These are phyloP conservation scores for Stenichneumon culpator DNA, from an alignment of 2,888 invertebrate genomes.

Conservation along the genomic window DNA sequence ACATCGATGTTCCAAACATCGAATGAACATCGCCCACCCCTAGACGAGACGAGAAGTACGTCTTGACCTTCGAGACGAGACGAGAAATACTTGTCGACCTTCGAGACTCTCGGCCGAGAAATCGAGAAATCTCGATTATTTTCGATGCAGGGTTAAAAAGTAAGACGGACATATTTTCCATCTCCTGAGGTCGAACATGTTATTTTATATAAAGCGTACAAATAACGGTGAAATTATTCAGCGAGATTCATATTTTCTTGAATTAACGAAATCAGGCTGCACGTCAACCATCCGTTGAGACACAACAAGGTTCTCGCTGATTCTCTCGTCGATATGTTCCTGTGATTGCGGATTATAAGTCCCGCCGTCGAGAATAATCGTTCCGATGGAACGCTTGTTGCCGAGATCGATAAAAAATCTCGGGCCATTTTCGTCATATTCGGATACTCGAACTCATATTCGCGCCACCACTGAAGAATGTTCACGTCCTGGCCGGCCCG, in stretches of 20 bases:
- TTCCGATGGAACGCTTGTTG: slow-evolving; percentile 30
- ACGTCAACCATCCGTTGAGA: slow-evolving; percentile 35
- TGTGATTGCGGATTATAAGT: slow-evolving; percentile 39
- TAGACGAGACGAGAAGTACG: slow-evolving; percentile 12
- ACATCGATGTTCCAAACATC: too few species aligned
- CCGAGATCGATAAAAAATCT: slow-evolving; percentile 31
- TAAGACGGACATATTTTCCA: not conserved
- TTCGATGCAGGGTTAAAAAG: not conserved
- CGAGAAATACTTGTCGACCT: not conserved
- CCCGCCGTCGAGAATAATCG: slow-evolving; percentile 43
- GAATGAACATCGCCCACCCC: too few species aligned
- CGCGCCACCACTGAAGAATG: slow-evolving; percentile 34
- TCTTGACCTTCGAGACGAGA: not conserved
- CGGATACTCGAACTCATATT: slow-evolving; percentile 27
- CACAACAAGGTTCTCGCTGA: slow-evolving; percentile 21
- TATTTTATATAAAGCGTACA: not conserved
- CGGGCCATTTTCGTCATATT: slow-evolving; percentile 39
- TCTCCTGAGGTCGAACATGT: not conserved
- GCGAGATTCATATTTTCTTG: slow-evolving; percentile 2
- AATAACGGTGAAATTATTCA: not conserved
- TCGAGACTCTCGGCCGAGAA: slow-evolving; percentile 11
- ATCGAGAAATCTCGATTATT: slow-evolving; percentile 16
- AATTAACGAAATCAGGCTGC: not conserved
- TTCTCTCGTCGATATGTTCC: slow-evolving; percentile 18
- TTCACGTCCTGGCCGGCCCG: slow-evolving; percentile 7